Conservation (phyloP, 2,113 vertebrate genomes). For the Chloropsis hardwickii region DNA sequence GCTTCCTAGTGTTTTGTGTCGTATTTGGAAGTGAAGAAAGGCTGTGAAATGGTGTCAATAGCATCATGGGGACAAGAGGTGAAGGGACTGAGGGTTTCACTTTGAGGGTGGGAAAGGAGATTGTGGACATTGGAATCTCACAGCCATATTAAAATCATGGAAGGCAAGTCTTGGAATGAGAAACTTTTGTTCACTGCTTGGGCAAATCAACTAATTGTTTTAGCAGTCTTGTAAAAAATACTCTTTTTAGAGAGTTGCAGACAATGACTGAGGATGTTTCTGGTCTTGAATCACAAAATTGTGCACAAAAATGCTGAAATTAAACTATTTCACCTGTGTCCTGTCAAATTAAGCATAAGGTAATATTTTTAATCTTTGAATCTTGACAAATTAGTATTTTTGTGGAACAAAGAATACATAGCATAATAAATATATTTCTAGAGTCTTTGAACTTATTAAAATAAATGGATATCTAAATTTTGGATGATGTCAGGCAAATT, state of each 20-base stretch:
- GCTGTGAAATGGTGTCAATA: neutral
- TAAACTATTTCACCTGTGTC: neutral
- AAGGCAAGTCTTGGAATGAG: neutral
- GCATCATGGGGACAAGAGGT: neutral
- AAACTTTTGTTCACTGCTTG: neutral
- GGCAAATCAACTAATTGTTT: neutral
- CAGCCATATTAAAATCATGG: neutral
- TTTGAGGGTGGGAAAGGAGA: neutral
- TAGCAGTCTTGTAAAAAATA: neutral
- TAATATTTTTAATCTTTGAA: slow-evolving; percentile 6
- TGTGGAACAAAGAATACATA: neutral
- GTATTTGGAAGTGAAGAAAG: neutral
- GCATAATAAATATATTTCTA: neutral
- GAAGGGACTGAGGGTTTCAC: neutral
- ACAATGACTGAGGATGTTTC: neutral
- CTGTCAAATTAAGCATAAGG: neutral
- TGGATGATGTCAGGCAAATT: neutral
- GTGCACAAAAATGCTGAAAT: neutral
- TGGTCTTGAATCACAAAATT: neutral
- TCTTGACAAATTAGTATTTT: slow-evolving; percentile 21
- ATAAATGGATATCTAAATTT: neutral
- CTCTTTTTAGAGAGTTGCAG: neutral
- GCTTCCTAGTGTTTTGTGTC: neutral
- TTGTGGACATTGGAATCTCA: neutral
- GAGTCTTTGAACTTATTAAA: neutral